Percentiles rank a stretch among this genome's conserved stretches.
These are phyloP conservation scores for Pterocles orientalis DNA, from an alignment of 2,113 vertebrate species.

Conservation along the genomic window DNA sequence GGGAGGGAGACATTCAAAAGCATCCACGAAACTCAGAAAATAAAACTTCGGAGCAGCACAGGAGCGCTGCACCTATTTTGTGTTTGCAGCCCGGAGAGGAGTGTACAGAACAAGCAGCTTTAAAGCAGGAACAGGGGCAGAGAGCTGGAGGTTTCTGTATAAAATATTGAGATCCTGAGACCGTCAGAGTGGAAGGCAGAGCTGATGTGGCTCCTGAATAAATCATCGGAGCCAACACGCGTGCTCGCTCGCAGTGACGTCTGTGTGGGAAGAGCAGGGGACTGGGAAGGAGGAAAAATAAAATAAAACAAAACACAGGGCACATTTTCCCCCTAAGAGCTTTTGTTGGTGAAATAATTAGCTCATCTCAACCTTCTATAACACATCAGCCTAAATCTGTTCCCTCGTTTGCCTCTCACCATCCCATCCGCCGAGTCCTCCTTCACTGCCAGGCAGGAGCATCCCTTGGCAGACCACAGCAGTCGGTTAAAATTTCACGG, in stretches of 20 bases:
- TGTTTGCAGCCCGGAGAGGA: not conserved
- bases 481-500: not conserved
- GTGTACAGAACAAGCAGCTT: not conserved
- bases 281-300: not conserved
- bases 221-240: constrained; percentile 1
- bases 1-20: not conserved
- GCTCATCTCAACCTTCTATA: constrained; percentile 13
- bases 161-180: constrained; percentile 67
- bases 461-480: not conserved
- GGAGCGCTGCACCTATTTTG: rapidly evolving
- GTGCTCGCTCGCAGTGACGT: not conserved
- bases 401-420: constrained; percentile 49
- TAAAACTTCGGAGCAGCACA: not conserved
- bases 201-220: constrained; percentile 36
- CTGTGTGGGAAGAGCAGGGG: not conserved
- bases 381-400: constrained; percentile 48
- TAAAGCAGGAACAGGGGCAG: not conserved
- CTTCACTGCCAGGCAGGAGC: not conserved
- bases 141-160: constrained; percentile 51
- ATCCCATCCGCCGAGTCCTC: not conserved
- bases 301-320: not conserved
- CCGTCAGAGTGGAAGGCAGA: not conserved
- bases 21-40: not conserved
- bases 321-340: not conserved
- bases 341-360: constrained; percentile 54